Percentiles rank a stretch among this genome's conserved stretches.
Evolutionary conservation across 2,113 vertebrate species (phyloP).

Genomic region (Gymnarchus niloticus): DNA sequence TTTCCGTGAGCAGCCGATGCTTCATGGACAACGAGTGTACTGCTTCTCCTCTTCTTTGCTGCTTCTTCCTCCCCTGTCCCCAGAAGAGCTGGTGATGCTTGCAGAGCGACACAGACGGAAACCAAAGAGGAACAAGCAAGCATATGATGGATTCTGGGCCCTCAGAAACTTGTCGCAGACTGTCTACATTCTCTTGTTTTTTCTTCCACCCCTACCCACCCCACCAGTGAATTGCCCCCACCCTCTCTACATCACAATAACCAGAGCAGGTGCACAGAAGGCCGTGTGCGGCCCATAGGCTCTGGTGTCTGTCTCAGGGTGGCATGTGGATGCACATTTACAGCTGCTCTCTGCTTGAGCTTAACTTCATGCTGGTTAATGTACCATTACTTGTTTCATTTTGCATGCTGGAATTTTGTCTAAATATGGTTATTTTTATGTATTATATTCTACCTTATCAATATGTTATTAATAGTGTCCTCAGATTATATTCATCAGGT

Average conservation of each 20-base stretch:
- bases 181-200: not conserved
- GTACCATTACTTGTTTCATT: not conserved
- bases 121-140: not conserved
- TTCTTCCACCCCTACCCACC: not conserved
- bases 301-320: not conserved
- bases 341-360: not conserved
- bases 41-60: too few relatives aligned
- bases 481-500: not conserved
- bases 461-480: not conserved
- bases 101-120: not conserved
- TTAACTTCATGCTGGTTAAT: not conserved
- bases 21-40: too few relatives aligned
- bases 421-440: not conserved
- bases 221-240: not conserved
- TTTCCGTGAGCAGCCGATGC: not conserved
- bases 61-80: not conserved
- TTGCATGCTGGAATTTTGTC: not conserved
- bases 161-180: not conserved
- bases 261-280: slow-evolving; percentile 20
- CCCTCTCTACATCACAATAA: not conserved
- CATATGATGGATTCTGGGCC: not conserved
- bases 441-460: not conserved
- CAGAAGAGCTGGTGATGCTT: not conserved
- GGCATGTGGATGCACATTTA: not conserved
- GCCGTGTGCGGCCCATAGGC: not conserved